Conservation (phyloP, 2,888 invertebrate genomes). For the Cremastinae sp. region DNA sequence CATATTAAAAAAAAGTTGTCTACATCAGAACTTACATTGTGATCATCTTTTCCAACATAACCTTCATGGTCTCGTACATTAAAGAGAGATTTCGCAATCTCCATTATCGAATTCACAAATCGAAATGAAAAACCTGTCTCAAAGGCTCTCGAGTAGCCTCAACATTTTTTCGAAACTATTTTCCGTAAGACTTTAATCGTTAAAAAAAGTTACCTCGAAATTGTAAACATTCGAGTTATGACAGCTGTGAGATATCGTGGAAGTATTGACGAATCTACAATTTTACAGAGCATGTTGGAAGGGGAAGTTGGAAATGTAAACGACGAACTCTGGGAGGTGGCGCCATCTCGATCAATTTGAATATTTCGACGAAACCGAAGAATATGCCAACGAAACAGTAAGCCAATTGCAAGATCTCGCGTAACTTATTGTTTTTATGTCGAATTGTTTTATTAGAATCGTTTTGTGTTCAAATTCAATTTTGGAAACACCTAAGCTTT, state of each 20-base stretch:
- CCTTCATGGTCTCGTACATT: conserved; percentile 92
- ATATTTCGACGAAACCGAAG: conserved; percentile 5
- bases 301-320: neutral
- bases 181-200: conserved; percentile 4
- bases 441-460: neutral
- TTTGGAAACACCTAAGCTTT: neutral
- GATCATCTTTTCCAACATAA: conserved; percentile 93
- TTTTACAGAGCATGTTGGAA: neutral
- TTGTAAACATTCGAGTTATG: conserved; percentile 56
- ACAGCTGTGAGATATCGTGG: conserved; percentile 51
- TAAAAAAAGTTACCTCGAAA: conserved; percentile 14
- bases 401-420: conserved; percentile 22
- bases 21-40: conserved; percentile 83
- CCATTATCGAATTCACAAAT: conserved; percentile 83
- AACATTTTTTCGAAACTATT: conserved; percentile 30
- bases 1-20: neutral
- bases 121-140: too few species aligned
- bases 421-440: conserved; percentile 15
- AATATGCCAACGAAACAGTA: conserved; percentile 1
- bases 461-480: neutral
- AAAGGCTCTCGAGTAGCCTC: neutral
- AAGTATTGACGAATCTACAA: conserved; percentile 55
- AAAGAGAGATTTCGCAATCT: conserved; percentile 95
- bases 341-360: conserved; percentile 24
- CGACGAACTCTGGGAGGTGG: neutral